Evolutionary conservation across 2,797 vertebrate species (phyloP).

Genomic region (Sciaenops ocellatus): DNA sequence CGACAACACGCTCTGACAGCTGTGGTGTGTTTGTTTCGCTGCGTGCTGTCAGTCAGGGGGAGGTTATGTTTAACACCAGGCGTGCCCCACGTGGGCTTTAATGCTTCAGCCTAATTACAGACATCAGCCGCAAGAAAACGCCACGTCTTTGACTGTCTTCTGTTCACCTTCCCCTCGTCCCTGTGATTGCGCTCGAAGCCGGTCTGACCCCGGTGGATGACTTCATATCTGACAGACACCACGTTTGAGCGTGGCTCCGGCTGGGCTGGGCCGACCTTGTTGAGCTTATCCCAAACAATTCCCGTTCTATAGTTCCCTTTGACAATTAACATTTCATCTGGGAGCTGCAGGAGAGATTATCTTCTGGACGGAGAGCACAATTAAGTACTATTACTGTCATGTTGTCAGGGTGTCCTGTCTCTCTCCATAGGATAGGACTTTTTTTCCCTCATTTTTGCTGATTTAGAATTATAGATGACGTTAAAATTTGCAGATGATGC

Average conservation of each 20-base stretch:
- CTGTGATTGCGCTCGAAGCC: background rate
- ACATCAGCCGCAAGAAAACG: background rate
- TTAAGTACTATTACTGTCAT: constrained; percentile 74
- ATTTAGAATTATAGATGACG: background rate
- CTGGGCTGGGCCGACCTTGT: constrained; percentile 55
- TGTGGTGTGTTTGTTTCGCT: constrained; percentile 50
- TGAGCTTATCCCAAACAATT: constrained; percentile 52
- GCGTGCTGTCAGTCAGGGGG: constrained; percentile 5
- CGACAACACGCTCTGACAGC: constrained; percentile 49
- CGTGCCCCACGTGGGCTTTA: constrained; percentile 22
- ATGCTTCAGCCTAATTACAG: constrained; percentile 48
- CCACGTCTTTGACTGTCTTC: background rate
- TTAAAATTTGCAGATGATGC: background rate
- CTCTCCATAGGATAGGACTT: constrained; percentile 1
- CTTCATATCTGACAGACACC: background rate
- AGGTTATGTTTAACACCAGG: constrained; percentile 38
- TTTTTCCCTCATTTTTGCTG: background rate
- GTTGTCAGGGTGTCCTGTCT: constrained; percentile 49
- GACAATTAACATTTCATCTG: constrained; percentile 77
- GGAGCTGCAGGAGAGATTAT: constrained; percentile 67
- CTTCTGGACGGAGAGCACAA: constrained; percentile 71
- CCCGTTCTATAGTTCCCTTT: constrained; percentile 61
- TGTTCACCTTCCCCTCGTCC: constrained; percentile 8
- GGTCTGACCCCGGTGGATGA: background rate
- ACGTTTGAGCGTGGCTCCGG: background rate